These are phyloP conservation scores for Laothoe populi DNA, from an alignment of 2,888 invertebrate genomes.

Conservation along the genomic window DNA sequence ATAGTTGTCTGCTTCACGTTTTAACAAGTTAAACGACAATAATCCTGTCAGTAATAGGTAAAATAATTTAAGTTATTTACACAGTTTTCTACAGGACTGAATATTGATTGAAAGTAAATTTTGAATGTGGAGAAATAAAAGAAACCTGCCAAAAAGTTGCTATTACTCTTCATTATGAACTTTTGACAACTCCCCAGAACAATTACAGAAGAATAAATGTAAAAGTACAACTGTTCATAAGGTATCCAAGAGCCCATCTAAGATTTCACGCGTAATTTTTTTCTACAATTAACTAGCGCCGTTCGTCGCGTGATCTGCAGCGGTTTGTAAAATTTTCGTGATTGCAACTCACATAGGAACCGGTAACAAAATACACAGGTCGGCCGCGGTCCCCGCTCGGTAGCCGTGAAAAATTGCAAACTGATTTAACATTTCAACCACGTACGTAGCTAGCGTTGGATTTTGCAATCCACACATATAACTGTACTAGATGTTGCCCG, in stretches of 20 bases:
- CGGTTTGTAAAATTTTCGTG: conserved; percentile 19
- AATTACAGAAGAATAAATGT: no score
- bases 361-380: conserved; percentile 34
- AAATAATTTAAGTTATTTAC: no score
- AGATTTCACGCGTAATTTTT: conserved; percentile 18
- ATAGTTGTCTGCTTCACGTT: no score
- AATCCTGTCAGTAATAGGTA: no score
- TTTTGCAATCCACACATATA: conserved; percentile 46
- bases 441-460: conserved; percentile 45
- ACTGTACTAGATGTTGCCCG: no score
- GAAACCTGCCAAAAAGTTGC: no score
- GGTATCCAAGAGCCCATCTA: background rate
- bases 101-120: no score
- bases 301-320: conserved; percentile 12
- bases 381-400: conserved; percentile 26
- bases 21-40: no score
- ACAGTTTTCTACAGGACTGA: no score
- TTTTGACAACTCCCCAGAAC: no score
- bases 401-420: conserved; percentile 47
- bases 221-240: background rate
- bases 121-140: no score
- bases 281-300: background rate
- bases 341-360: conserved; percentile 28
- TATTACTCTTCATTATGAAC: no score
- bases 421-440: conserved; percentile 53